Evolutionary conservation across 2,888 invertebrate species (phyloP).

Genomic region (Meiosimyza platycephala): DNA sequence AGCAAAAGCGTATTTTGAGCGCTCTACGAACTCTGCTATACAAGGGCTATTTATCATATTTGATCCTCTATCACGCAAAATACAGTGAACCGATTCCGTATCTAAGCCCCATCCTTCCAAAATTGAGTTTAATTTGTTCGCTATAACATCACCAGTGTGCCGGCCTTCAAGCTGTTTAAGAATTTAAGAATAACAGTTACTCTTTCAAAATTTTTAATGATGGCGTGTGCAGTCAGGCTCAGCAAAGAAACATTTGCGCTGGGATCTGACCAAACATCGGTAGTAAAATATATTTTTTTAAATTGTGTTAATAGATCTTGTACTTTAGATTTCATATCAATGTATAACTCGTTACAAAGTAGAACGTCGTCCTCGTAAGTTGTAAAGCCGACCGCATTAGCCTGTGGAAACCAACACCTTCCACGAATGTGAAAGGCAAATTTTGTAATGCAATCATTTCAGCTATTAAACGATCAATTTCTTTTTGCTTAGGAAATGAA

Average conservation of each 20-base stretch:
- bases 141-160: too few relatives aligned
- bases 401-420: slow-evolving; percentile 35
- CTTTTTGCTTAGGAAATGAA: slow-evolving; percentile 28
- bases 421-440: slow-evolving; percentile 38
- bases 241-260: neutral
- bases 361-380: slow-evolving; percentile 9
- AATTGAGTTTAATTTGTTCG: too few relatives aligned
- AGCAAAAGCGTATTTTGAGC: too few relatives aligned
- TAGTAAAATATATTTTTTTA: neutral
- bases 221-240: neutral
- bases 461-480: slow-evolving; percentile 32
- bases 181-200: too few relatives aligned
- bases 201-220: too few relatives aligned
- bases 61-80: too few relatives aligned
- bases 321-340: slow-evolving; percentile 1
- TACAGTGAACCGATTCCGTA: too few relatives aligned
- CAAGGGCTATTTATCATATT: too few relatives aligned
- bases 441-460: slow-evolving; percentile 35
- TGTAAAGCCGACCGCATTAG: slow-evolving; percentile 15
- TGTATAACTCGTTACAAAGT: slow-evolving; percentile 4
- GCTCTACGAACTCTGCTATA: too few relatives aligned
- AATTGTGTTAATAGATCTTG: neutral
- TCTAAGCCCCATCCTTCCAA: too few relatives aligned
- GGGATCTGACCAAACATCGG: slow-evolving; percentile 18
- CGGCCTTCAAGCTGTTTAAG: too few relatives aligned